Conservation (phyloP, 2,797 vertebrate species). For the Enteromius afrohamiltoni region DNA sequence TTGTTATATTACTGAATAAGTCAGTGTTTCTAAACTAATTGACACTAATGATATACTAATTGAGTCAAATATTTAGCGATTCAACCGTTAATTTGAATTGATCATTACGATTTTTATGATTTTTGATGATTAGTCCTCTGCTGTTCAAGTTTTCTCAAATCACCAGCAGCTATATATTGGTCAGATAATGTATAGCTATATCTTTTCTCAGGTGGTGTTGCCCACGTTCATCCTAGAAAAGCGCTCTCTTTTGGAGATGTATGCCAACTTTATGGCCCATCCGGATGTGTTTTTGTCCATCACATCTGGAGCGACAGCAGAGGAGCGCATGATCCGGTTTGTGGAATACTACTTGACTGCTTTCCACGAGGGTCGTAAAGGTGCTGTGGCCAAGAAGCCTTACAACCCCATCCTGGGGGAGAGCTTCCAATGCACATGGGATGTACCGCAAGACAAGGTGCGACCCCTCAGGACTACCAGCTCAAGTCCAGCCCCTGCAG, state of each 20-base stretch:
- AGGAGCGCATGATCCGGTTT: conserved; percentile 87
- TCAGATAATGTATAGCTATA: neutral
- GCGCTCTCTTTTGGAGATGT: conserved; percentile 91
- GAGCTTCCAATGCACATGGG: conserved; percentile 89
- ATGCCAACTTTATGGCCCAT: conserved; percentile 90
- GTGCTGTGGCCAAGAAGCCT: conserved; percentile 89
- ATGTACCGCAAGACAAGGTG: conserved; percentile 82
- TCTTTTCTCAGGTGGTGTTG: conserved; percentile 81
- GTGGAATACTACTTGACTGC: conserved; percentile 91
- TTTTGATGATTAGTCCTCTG: neutral
- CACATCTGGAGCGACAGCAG: conserved; percentile 78
- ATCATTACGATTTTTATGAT: neutral
- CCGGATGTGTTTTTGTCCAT: conserved; percentile 87
- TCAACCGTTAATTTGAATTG: neutral
- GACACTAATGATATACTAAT: too few species aligned
- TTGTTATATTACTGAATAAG: neutral
- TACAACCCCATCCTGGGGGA: conserved; percentile 91
- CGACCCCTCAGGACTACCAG: conserved; percentile 74
- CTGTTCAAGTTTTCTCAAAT: neutral
- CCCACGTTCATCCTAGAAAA: conserved; percentile 92
- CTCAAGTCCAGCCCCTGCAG: conserved; percentile 41
- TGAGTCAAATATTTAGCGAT: neutral
- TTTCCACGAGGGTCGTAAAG: conserved; percentile 88
- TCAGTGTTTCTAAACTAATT: neutral
- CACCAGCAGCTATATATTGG: neutral